Evolutionary conservation across 2,888 invertebrate species (phyloP).

Genomic region (Microchrysa polita): DNA sequence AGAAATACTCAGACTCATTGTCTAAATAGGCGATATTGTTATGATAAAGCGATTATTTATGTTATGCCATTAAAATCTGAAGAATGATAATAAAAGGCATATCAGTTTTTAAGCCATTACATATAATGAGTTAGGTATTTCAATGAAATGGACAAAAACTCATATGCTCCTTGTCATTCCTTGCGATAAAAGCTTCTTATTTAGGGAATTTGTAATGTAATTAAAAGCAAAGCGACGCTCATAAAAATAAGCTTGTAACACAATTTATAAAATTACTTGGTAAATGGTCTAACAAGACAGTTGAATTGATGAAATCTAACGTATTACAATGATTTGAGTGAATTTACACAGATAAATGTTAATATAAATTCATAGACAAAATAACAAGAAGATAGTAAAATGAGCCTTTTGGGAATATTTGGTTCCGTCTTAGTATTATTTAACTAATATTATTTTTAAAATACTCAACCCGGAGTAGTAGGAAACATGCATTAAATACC

Average conservation of each 20-base stretch:
- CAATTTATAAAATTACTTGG: not conserved
- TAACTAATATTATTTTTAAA: no score
- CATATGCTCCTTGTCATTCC: not conserved
- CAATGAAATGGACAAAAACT: not conserved
- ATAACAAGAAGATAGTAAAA: not conserved
- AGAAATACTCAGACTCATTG: slow-evolving; percentile 65
- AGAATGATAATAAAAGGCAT: not conserved
- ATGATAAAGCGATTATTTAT: not conserved
- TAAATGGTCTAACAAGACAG: not conserved
- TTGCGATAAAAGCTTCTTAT: not conserved
- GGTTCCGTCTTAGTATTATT: no score
- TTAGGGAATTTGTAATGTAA: slow-evolving; percentile 4
- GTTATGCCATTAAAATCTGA: no score
- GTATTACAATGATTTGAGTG: not conserved
- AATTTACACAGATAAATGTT: no score
- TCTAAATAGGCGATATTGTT: slow-evolving; percentile 49
- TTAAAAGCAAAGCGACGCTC: not conserved
- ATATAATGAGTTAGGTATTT: not conserved
- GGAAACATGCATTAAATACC: no score
- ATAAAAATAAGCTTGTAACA: not conserved
- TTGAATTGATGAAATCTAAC: not conserved
- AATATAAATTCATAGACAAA: not conserved
- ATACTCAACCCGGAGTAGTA: no score
- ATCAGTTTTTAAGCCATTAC: not conserved
- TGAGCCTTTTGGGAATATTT: no score